Evolutionary conservation across 2,888 invertebrate species (phyloP), one percentile per base, ranked within the genome.

Genomic region (Meteorus colon): DNA sequence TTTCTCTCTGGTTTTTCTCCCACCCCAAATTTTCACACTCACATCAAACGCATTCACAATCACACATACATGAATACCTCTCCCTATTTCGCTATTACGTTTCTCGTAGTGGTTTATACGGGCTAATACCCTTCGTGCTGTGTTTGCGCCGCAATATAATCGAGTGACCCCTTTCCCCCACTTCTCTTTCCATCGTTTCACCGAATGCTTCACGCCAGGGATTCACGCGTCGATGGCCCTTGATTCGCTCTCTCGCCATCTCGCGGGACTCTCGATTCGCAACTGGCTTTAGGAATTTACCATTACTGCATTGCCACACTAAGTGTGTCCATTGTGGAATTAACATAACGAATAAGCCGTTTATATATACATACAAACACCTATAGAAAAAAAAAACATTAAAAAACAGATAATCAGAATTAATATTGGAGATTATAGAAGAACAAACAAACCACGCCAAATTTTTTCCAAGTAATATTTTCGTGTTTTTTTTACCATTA

Each of bases 81-180:
- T 48, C 48, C n/a, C 29, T 29, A 5, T 2, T 29, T 41, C 67
- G 37, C 62, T 62, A 34, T 62, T 31, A 62, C 16, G 29, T 1
- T 62, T 14, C 31, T 29, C 48, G 41, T 48, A 27, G 45, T 48
- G 45, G 60, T 71, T 71, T 71, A 55, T 55, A 71, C 71, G 71
- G 71, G 55, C 41, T 71, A 71, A 71, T 71, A 62, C 60, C 62
- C 60, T 45, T 62, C 60, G 71, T 29, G 41, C 62, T 41, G 59
- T 71, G 60, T 70, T 71, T 71, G 60, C 60, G n/a, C 41, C 71
- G 62, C 71, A 71, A 63, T 72, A 72, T 62, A 72, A 72, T 63
- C 48, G 72, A 72, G 72, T 72, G 72, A 69, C 45, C 29, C 48
- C 29, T 16, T 16, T n/a, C 37, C 14, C 34, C 34, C 34, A 24